Conservation (phyloP, 2,113 vertebrate species). For the Pionites leucogaster region DNA sequence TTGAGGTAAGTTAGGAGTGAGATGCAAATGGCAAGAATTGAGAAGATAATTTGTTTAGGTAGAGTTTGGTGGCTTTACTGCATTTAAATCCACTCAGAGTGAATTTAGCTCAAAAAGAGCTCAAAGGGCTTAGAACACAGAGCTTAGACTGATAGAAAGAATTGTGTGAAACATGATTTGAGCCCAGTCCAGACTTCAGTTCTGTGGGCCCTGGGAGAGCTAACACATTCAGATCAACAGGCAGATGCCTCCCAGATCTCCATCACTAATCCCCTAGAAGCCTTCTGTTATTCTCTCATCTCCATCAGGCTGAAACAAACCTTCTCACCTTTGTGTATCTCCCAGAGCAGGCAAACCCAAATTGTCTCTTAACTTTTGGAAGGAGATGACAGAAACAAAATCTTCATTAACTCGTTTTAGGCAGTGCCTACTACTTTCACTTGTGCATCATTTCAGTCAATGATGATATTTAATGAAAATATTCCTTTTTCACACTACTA, state of each 20-base stretch:
- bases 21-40: neutral
- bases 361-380: constrained; percentile 9
- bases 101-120: neutral
- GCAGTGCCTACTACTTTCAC: neutral
- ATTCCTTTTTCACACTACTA: neutral
- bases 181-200: constrained; percentile 44
- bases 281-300: constrained; percentile 53
- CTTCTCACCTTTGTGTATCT: constrained; percentile 21
- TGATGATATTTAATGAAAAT: neutral
- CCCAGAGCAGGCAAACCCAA: constrained; percentile 5
- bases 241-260: constrained; percentile 53
- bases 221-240: constrained; percentile 38
- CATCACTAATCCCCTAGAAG: constrained; percentile 21
- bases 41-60: neutral
- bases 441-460: neutral
- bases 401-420: neutral
- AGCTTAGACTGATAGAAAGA: neutral
- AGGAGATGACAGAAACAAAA: constrained; percentile 2
- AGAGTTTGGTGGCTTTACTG: neutral
- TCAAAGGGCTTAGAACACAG: neutral
- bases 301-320: constrained; percentile 54
- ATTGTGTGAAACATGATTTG: constrained; percentile 47
- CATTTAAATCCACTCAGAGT: neutral
- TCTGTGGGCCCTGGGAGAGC: constrained; percentile 13
- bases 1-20: neutral